Evolutionary conservation across 2,113 vertebrate species (phyloP), one percentile per base, ranked within the genome.

Genomic region (Pygoscelis antarcticus): DNA sequence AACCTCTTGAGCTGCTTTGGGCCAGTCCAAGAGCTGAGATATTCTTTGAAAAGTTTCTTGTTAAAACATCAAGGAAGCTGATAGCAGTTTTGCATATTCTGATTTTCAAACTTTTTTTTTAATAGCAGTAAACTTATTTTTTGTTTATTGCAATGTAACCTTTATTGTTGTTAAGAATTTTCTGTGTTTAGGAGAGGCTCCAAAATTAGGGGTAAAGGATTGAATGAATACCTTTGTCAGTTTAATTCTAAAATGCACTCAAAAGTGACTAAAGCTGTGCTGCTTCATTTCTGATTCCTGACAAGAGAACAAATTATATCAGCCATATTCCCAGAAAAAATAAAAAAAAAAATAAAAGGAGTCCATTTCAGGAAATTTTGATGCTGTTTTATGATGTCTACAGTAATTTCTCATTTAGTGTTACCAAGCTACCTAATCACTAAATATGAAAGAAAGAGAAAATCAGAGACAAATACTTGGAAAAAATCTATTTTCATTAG

Each of bases 31-130:
- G 85, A 97, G 96, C 86, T 62, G 92, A 93, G 95, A 96, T 97
- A 98, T 27, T 95, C 62, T 95, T 80, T 93, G 64, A 94, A 97
- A 97, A 80, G 95, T 78, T 98, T 90, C 93, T 87, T 96, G 94
- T 96, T 97, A 95, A 89, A 97, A 93, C 82, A 96, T 87, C 89
- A 93, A 93, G 94, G 74, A 64, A 89, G 84, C 68, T 90, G 89
- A 95, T 96, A 96, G 81, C 91, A 82, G 82, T 87, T 95, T 40
- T 38, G 25, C 57, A 25, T 5, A 65, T 58, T 60, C 60, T 70
- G 60, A 87, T 84, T 90, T 80, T 77, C 77, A 70, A 96, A 30
- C 15, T 57, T 21, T 68, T 86, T 60, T 44, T 74, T 76, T 21
- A n/a, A 83, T 54, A 80, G 71, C 29, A 90, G 42, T 90, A 81